These are phyloP conservation scores for Poecilia picta DNA, from an alignment of 2,797 vertebrate species.

Conservation along the genomic window DNA sequence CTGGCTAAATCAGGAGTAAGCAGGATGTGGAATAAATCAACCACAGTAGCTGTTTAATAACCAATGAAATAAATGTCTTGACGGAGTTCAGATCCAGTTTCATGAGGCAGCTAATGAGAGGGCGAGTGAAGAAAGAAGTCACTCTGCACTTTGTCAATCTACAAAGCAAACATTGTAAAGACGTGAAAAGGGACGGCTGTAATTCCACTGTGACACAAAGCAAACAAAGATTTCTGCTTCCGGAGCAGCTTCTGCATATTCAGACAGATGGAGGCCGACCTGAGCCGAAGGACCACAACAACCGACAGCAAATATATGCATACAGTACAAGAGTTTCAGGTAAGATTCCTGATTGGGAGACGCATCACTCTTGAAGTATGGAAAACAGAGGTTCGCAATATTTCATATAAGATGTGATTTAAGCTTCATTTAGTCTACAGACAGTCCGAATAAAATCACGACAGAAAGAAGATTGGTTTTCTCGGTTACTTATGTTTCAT, in stretches of 20 bases:
- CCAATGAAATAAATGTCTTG: not conserved
- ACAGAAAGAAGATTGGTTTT: not conserved
- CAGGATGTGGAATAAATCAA: not conserved
- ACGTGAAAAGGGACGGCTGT: conserved; percentile 10
- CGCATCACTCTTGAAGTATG: not conserved
- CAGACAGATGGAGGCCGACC: not conserved
- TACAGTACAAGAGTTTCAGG: not conserved
- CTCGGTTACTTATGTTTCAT: not conserved
- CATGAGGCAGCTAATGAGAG: not conserved
- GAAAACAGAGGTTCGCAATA: not conserved
- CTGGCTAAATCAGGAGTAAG: not conserved
- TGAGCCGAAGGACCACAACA: not conserved
- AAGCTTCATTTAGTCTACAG: not conserved
- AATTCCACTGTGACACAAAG: conserved; percentile 14
- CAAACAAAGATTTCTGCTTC: conserved; percentile 23
- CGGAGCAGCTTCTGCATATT: not conserved
- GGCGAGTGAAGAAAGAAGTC: conserved; percentile 7
- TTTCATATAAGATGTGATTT: not conserved
- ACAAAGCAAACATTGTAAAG: conserved; percentile 12
- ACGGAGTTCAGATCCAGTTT: conserved; percentile 11
- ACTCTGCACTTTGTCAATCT: conserved; percentile 21
- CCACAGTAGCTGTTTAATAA: conserved; percentile 1
- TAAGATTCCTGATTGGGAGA: not conserved
- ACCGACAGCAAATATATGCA: not conserved
- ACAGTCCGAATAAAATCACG: not conserved